phyloP scores from a whole-genome alignment of 2,888 invertebrate genomes.

The Chaitophorus viminalis region DNA sequence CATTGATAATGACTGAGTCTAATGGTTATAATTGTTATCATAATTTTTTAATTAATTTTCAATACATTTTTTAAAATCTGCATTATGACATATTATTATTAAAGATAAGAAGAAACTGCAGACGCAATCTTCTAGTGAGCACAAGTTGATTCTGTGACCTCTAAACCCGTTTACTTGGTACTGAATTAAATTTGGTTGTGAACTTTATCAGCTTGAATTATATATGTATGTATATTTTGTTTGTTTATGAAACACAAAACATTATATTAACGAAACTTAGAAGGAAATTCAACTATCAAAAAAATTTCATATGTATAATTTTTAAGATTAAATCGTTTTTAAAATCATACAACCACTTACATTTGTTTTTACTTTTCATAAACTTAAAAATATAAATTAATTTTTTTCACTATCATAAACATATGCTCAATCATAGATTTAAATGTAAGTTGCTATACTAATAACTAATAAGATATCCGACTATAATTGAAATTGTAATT shows the following conservation, averaged over 20 bases:
- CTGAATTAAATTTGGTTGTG: slow-evolving; percentile 26
- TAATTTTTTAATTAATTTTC: slow-evolving; percentile 55
- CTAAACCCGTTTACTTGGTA: slow-evolving; percentile 33
- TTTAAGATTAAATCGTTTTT: not conserved
- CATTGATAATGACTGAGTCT: slow-evolving; percentile 21
- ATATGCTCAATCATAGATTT: not conserved
- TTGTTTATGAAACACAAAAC: slow-evolving; percentile 14
- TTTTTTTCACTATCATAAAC: not conserved
- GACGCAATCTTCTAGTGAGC: slow-evolving; percentile 21
- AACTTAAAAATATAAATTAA: not conserved
- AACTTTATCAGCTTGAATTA: slow-evolving; percentile 12
- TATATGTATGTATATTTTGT: slow-evolving; percentile 24
- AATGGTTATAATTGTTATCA: slow-evolving; percentile 50
- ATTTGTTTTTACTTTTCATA: not conserved
- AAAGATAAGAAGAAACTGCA: slow-evolving; percentile 37
- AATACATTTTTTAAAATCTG: slow-evolving; percentile 51
- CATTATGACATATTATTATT: slow-evolving; percentile 51
- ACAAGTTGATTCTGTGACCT: slow-evolving; percentile 42
- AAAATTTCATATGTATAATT: not conserved
- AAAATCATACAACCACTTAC: not conserved
- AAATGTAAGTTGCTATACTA: not conserved
- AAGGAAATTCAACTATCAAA: not conserved
- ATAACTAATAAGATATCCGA: no score
- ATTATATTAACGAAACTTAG: not conserved
- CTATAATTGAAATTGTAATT: no score